Evolutionary conservation across 1,140 invertebrate species (phyloP).

Genomic region (Sarcophaga bullata): DNA sequence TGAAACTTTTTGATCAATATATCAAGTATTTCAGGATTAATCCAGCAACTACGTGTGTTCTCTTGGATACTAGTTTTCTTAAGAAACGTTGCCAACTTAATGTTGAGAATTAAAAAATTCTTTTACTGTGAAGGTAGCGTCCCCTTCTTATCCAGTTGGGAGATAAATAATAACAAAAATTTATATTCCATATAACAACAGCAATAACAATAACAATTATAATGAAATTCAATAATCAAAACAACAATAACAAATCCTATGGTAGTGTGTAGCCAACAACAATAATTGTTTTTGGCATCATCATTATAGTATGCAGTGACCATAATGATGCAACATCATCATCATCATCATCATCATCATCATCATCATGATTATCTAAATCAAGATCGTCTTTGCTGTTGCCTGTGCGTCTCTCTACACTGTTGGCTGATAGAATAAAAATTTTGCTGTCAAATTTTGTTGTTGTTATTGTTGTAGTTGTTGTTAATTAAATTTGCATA

Average conservation of each 20-base stretch:
- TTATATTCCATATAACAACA: not conserved
- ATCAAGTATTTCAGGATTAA: too few species aligned
- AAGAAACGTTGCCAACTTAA: too few species aligned
- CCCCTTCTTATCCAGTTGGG: not conserved
- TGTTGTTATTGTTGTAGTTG: not conserved
- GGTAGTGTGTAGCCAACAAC: not conserved
- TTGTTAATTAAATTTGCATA: slow-evolving; percentile 22
- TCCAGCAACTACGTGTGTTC: too few species aligned
- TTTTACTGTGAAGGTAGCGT: too few species aligned
- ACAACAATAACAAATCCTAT: not conserved
- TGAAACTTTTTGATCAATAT: too few species aligned
- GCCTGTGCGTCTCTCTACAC: too few species aligned
- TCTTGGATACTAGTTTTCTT: too few species aligned
- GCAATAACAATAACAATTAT: not conserved
- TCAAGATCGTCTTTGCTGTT: not conserved
- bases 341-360: not conserved
- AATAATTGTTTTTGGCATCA: not conserved
- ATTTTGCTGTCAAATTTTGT: too few species aligned
- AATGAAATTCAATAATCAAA: slow-evolving; percentile 11
- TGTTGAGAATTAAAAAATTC: too few species aligned
- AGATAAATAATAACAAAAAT: not conserved
- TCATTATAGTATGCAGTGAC: not conserved
- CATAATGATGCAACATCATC: not conserved
- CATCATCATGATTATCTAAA: not conserved
- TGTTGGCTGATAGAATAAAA: too few species aligned